Base-by-base conservation (phyloP, 2,888 invertebrate genomes). In the Morpho achilles region DNA sequence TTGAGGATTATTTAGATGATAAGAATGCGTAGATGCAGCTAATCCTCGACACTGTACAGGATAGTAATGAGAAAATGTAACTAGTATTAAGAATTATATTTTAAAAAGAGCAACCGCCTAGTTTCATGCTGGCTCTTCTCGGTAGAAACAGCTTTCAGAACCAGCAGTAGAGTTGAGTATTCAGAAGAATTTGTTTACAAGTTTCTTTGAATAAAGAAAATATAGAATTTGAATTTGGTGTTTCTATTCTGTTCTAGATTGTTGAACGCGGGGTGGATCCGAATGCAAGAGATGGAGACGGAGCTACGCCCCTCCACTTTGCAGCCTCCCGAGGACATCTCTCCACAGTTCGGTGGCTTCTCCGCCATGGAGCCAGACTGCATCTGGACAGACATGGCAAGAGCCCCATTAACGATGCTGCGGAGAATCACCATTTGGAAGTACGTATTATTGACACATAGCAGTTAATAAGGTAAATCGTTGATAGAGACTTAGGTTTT, bases 381-480 rank as follows among this genome's bases (percentile, higher is more conserved):
- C 94, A 95, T 10, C 87, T 96, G 64, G 97, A 97, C 83, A 94
- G 96, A 74, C 95, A 95, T 70, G 97, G 97, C 60, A 97, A 97
- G 83, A 96, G 96, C 74, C 97, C 97, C 5, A 95, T 97, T 67
- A 97, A 97, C 76, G 97, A 97, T 79, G 97, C 97, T 0, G 97
- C 97, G 7, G 97, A 97, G 77, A 96, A 97, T 75, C 96, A 97
- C 77, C 96, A 97, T 76, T 93, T 96, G 67, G 96, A 97, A 93
- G 97, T 96, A 80, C 69, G 71, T 42, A 44, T 22, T 9, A 7
- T 47, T 23, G 7, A 16, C 5, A 46, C 7, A 16, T 16, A 46
- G 6, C 4, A 45, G 22, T 7, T 46, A 22, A 16, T 46, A 3
- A 16, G 7, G 5, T 32, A 32, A 32, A 32, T 32, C 32, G 32